Evolutionary conservation across 2,888 invertebrate species (phyloP).

Genomic region (Dasysyrphus tricinctus): DNA sequence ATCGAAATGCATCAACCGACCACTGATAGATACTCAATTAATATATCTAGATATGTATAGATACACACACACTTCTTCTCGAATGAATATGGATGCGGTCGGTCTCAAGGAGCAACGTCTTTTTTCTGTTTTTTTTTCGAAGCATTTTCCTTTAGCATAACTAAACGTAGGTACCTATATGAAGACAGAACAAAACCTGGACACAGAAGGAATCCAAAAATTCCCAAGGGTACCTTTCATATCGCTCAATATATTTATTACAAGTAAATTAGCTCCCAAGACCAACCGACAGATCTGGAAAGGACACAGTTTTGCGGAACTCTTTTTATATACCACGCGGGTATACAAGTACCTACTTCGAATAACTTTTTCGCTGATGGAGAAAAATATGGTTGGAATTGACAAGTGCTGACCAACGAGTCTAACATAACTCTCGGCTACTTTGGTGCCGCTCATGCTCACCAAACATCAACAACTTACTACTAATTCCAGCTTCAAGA

Average conservation of each 20-base stretch:
- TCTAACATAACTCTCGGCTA: conserved; percentile 46
- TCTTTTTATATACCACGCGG: conserved; percentile 31
- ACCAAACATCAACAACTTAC: conserved; percentile 11
- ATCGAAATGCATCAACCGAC: conserved; percentile 64
- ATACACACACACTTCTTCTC: neutral
- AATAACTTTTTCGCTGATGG: neutral
- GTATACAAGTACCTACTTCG: neutral
- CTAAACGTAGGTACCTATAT: conserved; percentile 24
- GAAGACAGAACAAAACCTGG: conserved; percentile 37
- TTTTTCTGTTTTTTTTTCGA: neutral
- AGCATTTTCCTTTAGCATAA: conserved; percentile 12
- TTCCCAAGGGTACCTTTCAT: conserved; percentile 74
- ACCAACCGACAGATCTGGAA: conserved; percentile 28
- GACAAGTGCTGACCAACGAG: conserved; percentile 65
- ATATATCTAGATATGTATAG: conserved; percentile 61
- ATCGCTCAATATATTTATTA: conserved; percentile 77
- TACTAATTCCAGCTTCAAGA: conserved; percentile 29
- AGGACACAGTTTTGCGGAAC: conserved; percentile 31
- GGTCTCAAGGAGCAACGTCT: conserved; percentile 11
- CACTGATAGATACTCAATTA: conserved; percentile 70
- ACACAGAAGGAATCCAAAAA: conserved; percentile 61
- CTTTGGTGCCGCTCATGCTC: conserved; percentile 32
- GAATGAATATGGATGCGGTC: conserved; percentile 47
- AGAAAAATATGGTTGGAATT: conserved; percentile 61
- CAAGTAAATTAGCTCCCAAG: conserved; percentile 75